A percentile compares a stretch with the other conserved stretches of the same genome.
phyloP scores from a whole-genome alignment of 2,113 vertebrate species.

The Erythrocercus mccallii region DNA sequence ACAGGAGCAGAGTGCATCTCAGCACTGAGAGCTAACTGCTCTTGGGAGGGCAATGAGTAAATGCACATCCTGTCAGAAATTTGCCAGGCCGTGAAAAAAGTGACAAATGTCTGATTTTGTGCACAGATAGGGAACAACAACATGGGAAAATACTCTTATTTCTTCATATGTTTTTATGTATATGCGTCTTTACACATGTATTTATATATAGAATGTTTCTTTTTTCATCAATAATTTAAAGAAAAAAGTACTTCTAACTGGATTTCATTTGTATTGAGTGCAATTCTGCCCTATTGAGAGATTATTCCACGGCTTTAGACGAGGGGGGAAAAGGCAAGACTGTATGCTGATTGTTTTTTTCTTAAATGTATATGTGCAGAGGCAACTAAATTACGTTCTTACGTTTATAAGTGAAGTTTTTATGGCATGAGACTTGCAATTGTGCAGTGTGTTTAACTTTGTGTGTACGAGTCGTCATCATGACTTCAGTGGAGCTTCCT shows the following conservation, averaged over 20 bases:
- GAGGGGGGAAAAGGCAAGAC: rapidly evolving
- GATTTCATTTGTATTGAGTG: neutral
- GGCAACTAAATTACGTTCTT: neutral
- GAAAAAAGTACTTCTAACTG: neutral
- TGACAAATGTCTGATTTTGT: neutral
- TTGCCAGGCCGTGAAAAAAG: neutral
- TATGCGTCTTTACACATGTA: neutral
- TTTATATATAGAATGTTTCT: neutral
- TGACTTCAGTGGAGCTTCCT: slow-evolving; percentile 34
- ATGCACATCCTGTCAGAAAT: neutral
- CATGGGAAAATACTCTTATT: neutral
- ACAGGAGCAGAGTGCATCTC: neutral
- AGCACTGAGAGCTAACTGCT: rapidly evolving
- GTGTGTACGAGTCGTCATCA: neutral
- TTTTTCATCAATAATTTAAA: neutral
- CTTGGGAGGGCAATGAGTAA: neutral
- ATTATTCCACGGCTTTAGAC: neutral
- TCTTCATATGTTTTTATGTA: neutral
- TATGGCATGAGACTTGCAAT: neutral
- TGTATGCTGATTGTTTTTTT: neutral
- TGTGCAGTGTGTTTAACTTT: neutral
- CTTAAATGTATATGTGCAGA: neutral
- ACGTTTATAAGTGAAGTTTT: neutral
- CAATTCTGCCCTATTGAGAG: neutral
- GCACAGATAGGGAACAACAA: neutral